A percentile compares a stretch with the other conserved stretches of the same genome.
These are phyloP conservation scores for Temnopleurus reevesii DNA, from an alignment of 53 echinoderm and acorn worm genomes.

Conservation along the genomic window DNA sequence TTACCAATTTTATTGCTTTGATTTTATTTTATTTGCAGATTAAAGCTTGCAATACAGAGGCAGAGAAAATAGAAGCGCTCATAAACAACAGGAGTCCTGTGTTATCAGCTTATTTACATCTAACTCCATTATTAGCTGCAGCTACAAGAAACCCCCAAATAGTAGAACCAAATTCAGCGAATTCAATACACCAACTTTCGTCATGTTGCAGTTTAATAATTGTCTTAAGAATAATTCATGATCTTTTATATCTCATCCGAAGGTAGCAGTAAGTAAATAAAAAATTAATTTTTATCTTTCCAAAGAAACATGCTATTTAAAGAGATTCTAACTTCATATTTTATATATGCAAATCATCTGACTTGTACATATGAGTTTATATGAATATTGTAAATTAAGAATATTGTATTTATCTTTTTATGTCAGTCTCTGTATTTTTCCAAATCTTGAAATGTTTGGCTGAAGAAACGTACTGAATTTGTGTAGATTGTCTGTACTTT, in stretches of 20 bases:
- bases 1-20: no score
- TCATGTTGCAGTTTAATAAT: conserved; percentile 14
- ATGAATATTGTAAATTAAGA: conserved; percentile 46
- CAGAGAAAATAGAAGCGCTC: conserved; percentile 84
- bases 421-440: not conserved
- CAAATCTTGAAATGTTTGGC: conserved; percentile 9
- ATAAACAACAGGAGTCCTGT: conserved; percentile 91
- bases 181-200: conserved; percentile 24
- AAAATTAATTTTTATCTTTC: conserved; percentile 21
- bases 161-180: conserved; percentile 24
- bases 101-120: conserved; percentile 75
- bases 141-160: conserved; percentile 63
- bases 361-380: conserved; percentile 55
- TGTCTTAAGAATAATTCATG: conserved; percentile 11
- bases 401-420: conserved; percentile 38
- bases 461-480: not conserved
- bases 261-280: conserved; percentile 32
- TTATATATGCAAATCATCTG: conserved; percentile 54
- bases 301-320: conserved; percentile 57
- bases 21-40: conserved; percentile 64
- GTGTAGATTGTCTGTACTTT: not conserved
- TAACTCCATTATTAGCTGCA: conserved; percentile 78
- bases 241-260: not conserved
- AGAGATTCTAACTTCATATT: conserved; percentile 47
- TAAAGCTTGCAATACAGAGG: conserved; percentile 88